Percentiles rank a stretch among this genome's conserved stretches.
phyloP scores from a whole-genome alignment of 2,797 vertebrate genomes.

The Enteromius argenteus region DNA sequence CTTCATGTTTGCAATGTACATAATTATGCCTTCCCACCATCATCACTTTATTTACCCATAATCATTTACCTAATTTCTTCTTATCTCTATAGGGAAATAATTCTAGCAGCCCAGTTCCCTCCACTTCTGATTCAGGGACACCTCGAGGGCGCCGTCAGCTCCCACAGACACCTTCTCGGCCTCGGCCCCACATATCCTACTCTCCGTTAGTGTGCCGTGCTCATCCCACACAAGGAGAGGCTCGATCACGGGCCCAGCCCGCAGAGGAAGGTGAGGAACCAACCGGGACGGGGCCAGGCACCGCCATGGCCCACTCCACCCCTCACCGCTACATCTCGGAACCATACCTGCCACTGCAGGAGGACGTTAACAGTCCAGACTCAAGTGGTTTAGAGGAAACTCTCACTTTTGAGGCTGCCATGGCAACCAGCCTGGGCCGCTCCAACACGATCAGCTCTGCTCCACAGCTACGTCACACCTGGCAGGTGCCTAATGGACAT shows the following conservation, averaged over 20 bases:
- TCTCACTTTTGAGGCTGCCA: slow-evolving; percentile 94
- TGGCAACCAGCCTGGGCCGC: slow-evolving; percentile 90
- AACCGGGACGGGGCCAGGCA: slow-evolving; percentile 57
- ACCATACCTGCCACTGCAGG: slow-evolving; percentile 92
- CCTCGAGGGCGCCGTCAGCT: slow-evolving; percentile 93
- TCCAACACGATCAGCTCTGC: slow-evolving; percentile 92
- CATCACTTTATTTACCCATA: slow-evolving; percentile 1
- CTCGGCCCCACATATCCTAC: slow-evolving; percentile 94
- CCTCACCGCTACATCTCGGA: slow-evolving; percentile 96
- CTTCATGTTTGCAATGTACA: background rate
- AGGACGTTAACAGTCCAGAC: slow-evolving; percentile 84
- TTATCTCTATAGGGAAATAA: slow-evolving; percentile 77
- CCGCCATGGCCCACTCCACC: slow-evolving; percentile 80
- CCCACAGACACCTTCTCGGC: slow-evolving; percentile 92
- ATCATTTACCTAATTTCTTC: background rate
- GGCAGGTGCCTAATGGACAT: slow-evolving; percentile 98
- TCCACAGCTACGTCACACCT: slow-evolving; percentile 92
- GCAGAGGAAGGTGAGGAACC: slow-evolving; percentile 69
- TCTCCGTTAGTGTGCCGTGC: slow-evolving; percentile 87
- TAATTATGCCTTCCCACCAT: background rate
- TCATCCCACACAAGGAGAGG: slow-evolving; percentile 75
- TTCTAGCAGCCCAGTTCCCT: slow-evolving; percentile 87
- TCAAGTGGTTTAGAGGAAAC: slow-evolving; percentile 86
- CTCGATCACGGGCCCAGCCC: slow-evolving; percentile 77
- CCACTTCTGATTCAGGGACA: slow-evolving; percentile 87